A percentile compares a stretch with the other conserved stretches of the same genome.
Evolutionary conservation across 2,797 vertebrate species (phyloP).

Genomic region (Neomorphus geoffroyi): DNA sequence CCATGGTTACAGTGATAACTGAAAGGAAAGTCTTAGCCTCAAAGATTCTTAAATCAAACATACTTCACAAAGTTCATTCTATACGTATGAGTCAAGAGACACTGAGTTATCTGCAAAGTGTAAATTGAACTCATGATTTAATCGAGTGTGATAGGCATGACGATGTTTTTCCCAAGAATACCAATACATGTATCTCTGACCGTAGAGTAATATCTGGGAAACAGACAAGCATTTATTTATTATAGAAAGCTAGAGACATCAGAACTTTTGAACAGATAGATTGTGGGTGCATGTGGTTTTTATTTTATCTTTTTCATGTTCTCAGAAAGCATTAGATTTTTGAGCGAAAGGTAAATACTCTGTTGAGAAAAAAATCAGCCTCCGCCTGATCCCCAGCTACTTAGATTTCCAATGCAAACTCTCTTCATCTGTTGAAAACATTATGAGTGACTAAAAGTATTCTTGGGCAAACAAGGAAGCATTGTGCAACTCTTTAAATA

Average conservation of each 20-base stretch:
- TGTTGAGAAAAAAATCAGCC: neutral
- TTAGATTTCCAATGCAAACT: neutral
- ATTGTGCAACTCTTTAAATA: neutral
- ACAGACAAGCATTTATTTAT: neutral
- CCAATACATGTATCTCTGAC: neutral
- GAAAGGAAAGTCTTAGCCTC: neutral
- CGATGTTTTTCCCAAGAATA: neutral
- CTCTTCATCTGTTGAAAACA: neutral
- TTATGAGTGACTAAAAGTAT: neutral
- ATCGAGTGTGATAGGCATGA: neutral
- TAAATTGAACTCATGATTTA: neutral
- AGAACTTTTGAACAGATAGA: neutral
- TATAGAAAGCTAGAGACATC: neutral
- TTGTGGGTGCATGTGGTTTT: neutral
- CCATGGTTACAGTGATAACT: neutral
- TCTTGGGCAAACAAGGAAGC: neutral
- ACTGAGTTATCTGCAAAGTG: neutral
- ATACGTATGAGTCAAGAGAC: neutral
- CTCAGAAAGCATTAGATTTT: neutral
- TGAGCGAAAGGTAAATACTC: neutral
- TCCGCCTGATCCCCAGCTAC: neutral
- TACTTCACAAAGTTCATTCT: neutral
- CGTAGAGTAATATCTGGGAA: neutral
- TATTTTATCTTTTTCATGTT: neutral
- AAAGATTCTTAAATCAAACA: neutral